Conservation (phyloP, 2,888 invertebrate genomes). For the Leptinotarsa rubiginosa region DNA sequence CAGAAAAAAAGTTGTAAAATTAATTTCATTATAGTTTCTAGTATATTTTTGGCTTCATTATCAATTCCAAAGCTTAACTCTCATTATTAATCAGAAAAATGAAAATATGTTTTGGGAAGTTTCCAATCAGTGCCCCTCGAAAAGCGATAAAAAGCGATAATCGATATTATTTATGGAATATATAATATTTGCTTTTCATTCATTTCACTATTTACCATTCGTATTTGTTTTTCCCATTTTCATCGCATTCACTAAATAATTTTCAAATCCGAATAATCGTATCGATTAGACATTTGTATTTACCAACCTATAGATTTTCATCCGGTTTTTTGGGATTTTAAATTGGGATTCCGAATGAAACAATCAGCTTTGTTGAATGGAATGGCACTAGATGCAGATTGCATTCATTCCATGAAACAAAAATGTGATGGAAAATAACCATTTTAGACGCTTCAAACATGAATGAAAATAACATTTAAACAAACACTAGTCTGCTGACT, state of each 20-base stretch:
- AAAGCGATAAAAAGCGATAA: too few species aligned
- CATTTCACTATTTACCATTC: background rate
- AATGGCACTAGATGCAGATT: slow-evolving; percentile 30
- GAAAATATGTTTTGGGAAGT: too few species aligned
- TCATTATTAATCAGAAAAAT: too few species aligned
- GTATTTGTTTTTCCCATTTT: background rate
- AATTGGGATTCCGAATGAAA: slow-evolving; percentile 28
- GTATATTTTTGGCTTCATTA: too few species aligned
- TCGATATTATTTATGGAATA: too few species aligned
- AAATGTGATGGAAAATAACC: slow-evolving; percentile 51
- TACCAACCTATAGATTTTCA: slow-evolving; percentile 30
- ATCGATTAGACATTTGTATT: slow-evolving; percentile 32
- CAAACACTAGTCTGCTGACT: slow-evolving; percentile 37
- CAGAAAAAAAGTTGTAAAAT: too few species aligned
- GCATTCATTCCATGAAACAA: slow-evolving; percentile 43
- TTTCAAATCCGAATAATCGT: slow-evolving; percentile 17
- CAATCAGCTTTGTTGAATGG: slow-evolving; percentile 24
- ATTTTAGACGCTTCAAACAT: slow-evolving; percentile 62
- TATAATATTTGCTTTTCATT: background rate
- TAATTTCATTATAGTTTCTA: too few species aligned
- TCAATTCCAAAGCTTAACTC: too few species aligned
- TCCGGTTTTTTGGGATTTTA: slow-evolving; percentile 23
- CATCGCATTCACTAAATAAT: slow-evolving; percentile 4
- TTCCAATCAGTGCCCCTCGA: too few species aligned
- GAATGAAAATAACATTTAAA: slow-evolving; percentile 50